These are phyloP conservation scores for Aegypius monachus DNA, from an alignment of 2,113 vertebrate genomes.

Conservation along the genomic window DNA sequence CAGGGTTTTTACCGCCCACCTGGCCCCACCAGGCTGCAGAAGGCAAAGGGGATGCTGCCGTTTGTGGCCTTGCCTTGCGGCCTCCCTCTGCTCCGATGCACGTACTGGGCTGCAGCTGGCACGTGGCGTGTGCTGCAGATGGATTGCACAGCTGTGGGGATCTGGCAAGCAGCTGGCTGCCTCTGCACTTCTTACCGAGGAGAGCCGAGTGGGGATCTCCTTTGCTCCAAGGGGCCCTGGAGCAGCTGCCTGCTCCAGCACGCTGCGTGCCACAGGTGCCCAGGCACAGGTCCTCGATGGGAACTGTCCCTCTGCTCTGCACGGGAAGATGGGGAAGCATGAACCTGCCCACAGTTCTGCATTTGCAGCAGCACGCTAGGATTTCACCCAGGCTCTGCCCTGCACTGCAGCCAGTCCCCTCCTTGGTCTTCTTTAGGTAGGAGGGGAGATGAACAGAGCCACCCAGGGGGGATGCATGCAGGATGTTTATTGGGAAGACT, in stretches of 20 bases:
- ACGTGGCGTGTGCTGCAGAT: background rate
- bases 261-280: rapidly evolving
- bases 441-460: rapidly evolving
- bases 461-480: rapidly evolving
- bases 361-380: rapidly evolving
- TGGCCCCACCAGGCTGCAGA: background rate
- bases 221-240: background rate
- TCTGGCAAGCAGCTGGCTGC: constrained; percentile 20
- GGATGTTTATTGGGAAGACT: background rate
- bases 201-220: background rate
- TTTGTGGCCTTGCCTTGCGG: background rate
- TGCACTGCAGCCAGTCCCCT: background rate
- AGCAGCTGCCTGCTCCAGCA: background rate
- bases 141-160: background rate
- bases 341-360: background rate
- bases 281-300: rapidly evolving
- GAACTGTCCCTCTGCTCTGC: rapidly evolving
- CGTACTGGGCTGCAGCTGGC: background rate
- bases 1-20: background rate
- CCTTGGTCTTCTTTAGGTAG: too few relatives aligned
- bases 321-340: rapidly evolving
- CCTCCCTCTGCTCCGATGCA: background rate
- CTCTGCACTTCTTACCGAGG: background rate
- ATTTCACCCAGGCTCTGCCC: background rate
- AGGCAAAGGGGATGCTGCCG: background rate